phyloP scores from a whole-genome alignment of 2,888 invertebrate species.

The Abrostola tripartita region DNA sequence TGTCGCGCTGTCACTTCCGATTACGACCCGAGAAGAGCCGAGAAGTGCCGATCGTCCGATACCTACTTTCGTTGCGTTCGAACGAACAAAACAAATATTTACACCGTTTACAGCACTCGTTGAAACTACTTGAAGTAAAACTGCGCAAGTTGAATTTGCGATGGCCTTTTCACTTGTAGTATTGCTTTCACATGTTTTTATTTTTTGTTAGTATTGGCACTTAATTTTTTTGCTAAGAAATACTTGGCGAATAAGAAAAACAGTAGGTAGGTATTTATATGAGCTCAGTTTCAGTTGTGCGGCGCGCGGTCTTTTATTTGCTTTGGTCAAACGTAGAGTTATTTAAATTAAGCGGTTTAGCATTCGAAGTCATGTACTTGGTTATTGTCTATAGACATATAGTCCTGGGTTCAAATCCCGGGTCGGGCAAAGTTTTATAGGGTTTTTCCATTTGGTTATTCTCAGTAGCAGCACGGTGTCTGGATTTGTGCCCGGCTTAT shows the following conservation, averaged over 20 bases:
- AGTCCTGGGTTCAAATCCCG: no score
- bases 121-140: conserved; percentile 72
- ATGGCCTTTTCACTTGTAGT: conserved; percentile 62
- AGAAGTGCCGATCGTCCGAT: conserved; percentile 42
- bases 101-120: conserved; percentile 62
- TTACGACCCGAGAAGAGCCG: conserved; percentile 51
- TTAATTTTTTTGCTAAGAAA: not conserved
- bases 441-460: no score
- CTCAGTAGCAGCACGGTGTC: no score
- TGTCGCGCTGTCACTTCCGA: conserved; percentile 57
- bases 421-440: no score
- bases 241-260: no score
- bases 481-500: no score
- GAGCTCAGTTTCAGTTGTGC: not conserved
- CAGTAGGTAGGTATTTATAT: not conserved
- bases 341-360: not conserved
- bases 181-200: conserved; percentile 59
- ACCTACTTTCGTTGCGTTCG: conserved; percentile 61
- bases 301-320: not conserved
- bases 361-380: not conserved
- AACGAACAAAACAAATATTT: conserved; percentile 68
- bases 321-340: not conserved
- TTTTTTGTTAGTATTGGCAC: not conserved
- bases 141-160: conserved; percentile 59
- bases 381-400: not conserved